phyloP scores from a whole-genome alignment of 2,113 vertebrate species.

The Gopherus evgoodei region DNA sequence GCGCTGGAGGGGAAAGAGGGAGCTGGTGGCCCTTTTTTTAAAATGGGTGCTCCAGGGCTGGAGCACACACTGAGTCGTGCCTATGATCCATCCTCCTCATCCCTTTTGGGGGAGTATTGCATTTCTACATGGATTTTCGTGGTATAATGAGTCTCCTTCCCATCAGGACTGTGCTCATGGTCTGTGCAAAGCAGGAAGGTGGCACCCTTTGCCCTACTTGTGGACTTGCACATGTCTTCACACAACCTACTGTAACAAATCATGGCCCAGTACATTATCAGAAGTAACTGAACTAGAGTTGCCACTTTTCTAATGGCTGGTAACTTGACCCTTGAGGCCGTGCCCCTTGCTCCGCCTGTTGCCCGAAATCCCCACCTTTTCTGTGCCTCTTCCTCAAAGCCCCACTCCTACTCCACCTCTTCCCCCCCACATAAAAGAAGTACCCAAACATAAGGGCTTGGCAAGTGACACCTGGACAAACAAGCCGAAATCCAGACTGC shows the following conservation, averaged over 20 bases:
- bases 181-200: background rate
- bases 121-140: background rate
- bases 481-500: background rate
- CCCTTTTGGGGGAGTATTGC: background rate
- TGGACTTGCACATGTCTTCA: background rate
- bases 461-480: background rate
- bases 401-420: background rate
- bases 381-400: background rate
- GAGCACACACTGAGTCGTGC: too few relatives aligned
- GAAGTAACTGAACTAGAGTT: background rate
- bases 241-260: background rate
- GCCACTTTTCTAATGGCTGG: background rate
- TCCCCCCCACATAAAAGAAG: background rate
- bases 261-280: fast-evolving
- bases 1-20: too few relatives aligned
- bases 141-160: background rate
- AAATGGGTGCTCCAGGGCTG: too few relatives aligned
- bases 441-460: background rate
- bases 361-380: background rate
- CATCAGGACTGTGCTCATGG: background rate
- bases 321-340: background rate
- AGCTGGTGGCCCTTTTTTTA: too few relatives aligned
- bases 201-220: background rate
- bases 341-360: background rate
- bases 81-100: background rate